phyloP scores from a whole-genome alignment of 1,140 invertebrate species.

The Carcinoscorpius rotundicauda region DNA sequence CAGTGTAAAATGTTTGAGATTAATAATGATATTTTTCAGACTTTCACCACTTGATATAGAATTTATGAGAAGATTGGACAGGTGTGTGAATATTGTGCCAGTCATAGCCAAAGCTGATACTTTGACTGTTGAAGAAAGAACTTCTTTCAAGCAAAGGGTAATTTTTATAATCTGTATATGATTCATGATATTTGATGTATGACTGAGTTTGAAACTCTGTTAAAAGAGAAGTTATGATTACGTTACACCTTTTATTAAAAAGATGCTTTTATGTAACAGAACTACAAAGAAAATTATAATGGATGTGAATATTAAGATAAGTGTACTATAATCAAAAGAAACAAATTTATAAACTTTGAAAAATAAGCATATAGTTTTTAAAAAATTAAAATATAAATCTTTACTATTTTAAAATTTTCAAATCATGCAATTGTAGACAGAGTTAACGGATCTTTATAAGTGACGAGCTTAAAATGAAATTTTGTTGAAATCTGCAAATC shows the following conservation, averaged over 20 bases:
- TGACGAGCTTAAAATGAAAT: too few species aligned
- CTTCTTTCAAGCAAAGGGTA: conserved; percentile 35
- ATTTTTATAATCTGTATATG: neutral
- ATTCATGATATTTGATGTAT: neutral
- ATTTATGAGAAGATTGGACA: conserved; percentile 43
- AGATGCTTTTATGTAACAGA: neutral
- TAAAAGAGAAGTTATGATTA: neutral
- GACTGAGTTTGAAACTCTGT: conserved; percentile 4
- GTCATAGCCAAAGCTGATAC: conserved; percentile 47
- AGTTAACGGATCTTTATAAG: too few species aligned
- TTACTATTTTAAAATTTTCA: too few species aligned
- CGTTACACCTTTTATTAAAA: conserved; percentile 3
- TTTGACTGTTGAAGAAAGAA: conserved; percentile 35
- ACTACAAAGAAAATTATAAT: too few species aligned
- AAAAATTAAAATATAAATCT: too few species aligned
- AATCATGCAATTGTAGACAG: too few species aligned
- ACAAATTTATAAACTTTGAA: too few species aligned
- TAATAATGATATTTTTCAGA: conserved; percentile 7
- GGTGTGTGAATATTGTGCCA: conserved; percentile 45
- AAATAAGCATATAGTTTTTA: too few species aligned
- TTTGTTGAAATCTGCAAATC: too few species aligned
- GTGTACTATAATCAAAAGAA: too few species aligned
- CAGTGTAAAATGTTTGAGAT: too few species aligned
- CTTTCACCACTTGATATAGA: conserved; percentile 35
- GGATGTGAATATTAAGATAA: too few species aligned